A percentile compares a stretch with the other conserved stretches of the same genome.
phyloP scores from a whole-genome alignment of 1,140 invertebrate species.

The Pemphigus obesinymphae region DNA sequence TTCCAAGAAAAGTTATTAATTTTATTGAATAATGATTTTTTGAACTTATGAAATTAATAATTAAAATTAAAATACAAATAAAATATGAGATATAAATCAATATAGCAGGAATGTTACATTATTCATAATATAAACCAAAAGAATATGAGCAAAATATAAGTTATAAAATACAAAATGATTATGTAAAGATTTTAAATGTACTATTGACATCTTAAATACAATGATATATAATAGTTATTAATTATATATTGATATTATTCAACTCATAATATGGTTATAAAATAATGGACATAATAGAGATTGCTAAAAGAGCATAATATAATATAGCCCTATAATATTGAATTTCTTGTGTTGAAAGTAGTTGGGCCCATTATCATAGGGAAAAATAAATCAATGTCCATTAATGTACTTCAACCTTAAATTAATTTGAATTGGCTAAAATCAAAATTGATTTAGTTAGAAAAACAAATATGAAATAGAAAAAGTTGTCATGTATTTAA shows the following conservation, averaged over 20 bases:
- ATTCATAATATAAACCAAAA: neutral
- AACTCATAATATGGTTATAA: neutral
- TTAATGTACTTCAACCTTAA: neutral
- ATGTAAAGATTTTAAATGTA: neutral
- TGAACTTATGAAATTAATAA: neutral
- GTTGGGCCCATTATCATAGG: slow-evolving; percentile 11
- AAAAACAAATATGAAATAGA: neutral
- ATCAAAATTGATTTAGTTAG: neutral
- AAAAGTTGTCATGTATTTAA: neutral
- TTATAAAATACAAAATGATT: neutral
- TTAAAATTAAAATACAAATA: neutral
- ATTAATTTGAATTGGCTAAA: neutral
- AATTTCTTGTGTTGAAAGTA: neutral
- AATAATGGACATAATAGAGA: neutral
- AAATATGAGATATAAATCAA: neutral
- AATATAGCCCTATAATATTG: neutral
- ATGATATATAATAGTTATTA: neutral
- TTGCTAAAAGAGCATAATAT: neutral
- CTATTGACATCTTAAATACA: neutral
- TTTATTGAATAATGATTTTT: neutral
- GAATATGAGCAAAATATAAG: neutral
- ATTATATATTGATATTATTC: neutral
- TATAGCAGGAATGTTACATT: neutral
- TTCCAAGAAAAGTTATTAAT: neutral
- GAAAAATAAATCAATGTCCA: neutral